These are phyloP conservation scores for Pardosa pseudoannulata DNA, from an alignment of 2,888 invertebrate species.

Conservation along the genomic window DNA sequence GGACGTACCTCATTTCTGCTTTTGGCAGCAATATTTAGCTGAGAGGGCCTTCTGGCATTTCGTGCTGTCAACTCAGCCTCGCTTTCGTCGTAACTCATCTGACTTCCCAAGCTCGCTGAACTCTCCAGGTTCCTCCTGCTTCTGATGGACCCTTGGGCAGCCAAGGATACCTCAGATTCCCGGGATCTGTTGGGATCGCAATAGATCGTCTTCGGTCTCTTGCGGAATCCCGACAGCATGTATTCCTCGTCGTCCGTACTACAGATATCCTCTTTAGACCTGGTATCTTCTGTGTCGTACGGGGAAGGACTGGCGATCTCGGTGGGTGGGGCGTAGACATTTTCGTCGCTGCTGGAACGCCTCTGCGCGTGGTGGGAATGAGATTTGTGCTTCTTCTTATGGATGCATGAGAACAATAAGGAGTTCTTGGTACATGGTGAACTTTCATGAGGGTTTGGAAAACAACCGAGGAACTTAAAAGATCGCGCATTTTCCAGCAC, in stretches of 20 bases:
- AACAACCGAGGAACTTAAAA: slow-evolving; percentile 72
- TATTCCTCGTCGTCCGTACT: slow-evolving; percentile 60
- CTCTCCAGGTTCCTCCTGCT: slow-evolving; percentile 56
- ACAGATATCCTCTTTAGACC: slow-evolving; percentile 53
- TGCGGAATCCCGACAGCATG: slow-evolving; percentile 84
- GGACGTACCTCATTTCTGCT: slow-evolving; percentile 52
- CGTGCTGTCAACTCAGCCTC: slow-evolving; percentile 41
- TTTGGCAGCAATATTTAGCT: slow-evolving; percentile 50
- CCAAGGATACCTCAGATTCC: slow-evolving; percentile 22
- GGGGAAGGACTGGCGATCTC: slow-evolving; percentile 31
- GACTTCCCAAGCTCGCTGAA: slow-evolving; percentile 66
- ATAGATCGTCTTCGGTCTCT: slow-evolving; percentile 86
- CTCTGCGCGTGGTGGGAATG: slow-evolving; percentile 18
- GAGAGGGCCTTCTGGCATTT: slow-evolving; percentile 54
- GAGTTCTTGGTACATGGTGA: slow-evolving; percentile 73
- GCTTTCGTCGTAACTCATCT: slow-evolving; percentile 59
- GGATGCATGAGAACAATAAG: slow-evolving; percentile 69
- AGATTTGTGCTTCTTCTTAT: slow-evolving; percentile 57
- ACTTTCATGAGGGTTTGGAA: slow-evolving; percentile 71
- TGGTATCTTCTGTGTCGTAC: slow-evolving; percentile 39
- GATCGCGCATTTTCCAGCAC: slow-evolving; percentile 68
- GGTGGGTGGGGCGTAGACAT: slow-evolving; percentile 49
- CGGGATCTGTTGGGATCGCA: slow-evolving; percentile 76
- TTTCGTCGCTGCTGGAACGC: slow-evolving; percentile 61
- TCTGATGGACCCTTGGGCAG: slow-evolving; percentile 22